A percentile compares a stretch with the other conserved stretches of the same genome.
Evolutionary conservation across 2,888 invertebrate genomes (phyloP).

Genomic region (Mesoligia furuncula): DNA sequence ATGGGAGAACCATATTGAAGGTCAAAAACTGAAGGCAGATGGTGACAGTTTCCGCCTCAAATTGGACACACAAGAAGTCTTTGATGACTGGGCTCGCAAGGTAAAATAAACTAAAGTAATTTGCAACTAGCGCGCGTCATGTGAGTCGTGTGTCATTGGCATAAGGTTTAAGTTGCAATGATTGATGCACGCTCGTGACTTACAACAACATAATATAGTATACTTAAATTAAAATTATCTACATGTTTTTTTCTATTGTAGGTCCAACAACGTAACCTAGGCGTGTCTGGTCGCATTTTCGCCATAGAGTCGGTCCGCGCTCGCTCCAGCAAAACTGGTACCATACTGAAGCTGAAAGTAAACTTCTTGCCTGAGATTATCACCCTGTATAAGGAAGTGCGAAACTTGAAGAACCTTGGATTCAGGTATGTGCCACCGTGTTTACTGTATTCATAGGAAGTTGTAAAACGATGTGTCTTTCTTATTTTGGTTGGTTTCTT

Average conservation of each 20-base stretch:
- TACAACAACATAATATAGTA: not conserved
- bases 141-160: not conserved
- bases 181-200: not conserved
- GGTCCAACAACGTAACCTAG: constrained; percentile 98
- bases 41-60: constrained; percentile 99
- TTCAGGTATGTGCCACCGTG: constrained; percentile 90
- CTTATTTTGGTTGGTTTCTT: not conserved
- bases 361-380: constrained; percentile 99
- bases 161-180: not conserved
- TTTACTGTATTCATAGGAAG: not conserved
- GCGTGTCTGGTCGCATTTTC: constrained; percentile 98
- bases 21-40: constrained; percentile 98
- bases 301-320: constrained; percentile 96
- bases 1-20: constrained; percentile 99
- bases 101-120: constrained; percentile 72
- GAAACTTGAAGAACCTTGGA: constrained; percentile 98
- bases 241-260: constrained; percentile 55
- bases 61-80: constrained; percentile 98
- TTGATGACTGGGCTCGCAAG: constrained; percentile 99
- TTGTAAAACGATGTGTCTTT: not conserved
- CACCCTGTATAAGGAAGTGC: constrained; percentile 99
- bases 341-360: constrained; percentile 96
- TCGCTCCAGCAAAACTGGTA: constrained; percentile 94
- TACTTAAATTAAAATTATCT: too few species aligned
- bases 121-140: not conserved